Base-by-base conservation (phyloP, 2,797 vertebrate genomes). In the Falco cherrug region DNA sequence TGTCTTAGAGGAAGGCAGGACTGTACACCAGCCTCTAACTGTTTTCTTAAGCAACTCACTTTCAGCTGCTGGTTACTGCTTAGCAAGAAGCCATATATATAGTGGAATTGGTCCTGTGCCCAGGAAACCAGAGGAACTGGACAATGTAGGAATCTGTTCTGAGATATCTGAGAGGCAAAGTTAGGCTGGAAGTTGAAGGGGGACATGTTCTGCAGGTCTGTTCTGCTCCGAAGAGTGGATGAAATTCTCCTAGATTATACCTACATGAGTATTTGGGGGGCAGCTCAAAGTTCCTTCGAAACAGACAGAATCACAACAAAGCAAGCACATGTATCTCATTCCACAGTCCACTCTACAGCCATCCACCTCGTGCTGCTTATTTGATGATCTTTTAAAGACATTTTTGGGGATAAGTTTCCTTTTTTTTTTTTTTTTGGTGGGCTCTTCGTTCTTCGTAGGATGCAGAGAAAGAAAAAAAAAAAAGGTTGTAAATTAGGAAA, bases 341-440 rank as follows among this genome's bases (percentile, higher is more conserved):
- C 61, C 83, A 56, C 41, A 70, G 19, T 48, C 45, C 87, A 41
- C 41, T 78, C 33, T 63, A 53, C 13, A 37, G 69, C 28, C 9
- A 47, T 61, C 53, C 24, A 75, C 33, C 25, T 54, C 4, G 0
- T 67, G 59, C 43, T 81, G 26, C 48, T 90, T 70, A 29, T 54
- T 57, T 65, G 13, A n/a, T 51, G 45, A 43, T 76, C 48, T 87
- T 94, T 80, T 17, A 21, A 79, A 61, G 67, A 41, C 19, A 51
- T 7, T 71, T 91, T 35, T 0, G 0, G 7, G 11, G 11, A 8
- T 59, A 75, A 75, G 33, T 54, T 24, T 81, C 31, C 47, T 50
- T 16, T 26, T 31, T 43, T 50, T n/a, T 26, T 53, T 54, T 35
- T 51, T 47, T 35, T 33, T 41, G 0, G 0, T 20, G 45, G 35